These are phyloP conservation scores for Ernsta delagoae DNA, from an alignment of 2,888 invertebrate genomes.

Conservation along the genomic window DNA sequence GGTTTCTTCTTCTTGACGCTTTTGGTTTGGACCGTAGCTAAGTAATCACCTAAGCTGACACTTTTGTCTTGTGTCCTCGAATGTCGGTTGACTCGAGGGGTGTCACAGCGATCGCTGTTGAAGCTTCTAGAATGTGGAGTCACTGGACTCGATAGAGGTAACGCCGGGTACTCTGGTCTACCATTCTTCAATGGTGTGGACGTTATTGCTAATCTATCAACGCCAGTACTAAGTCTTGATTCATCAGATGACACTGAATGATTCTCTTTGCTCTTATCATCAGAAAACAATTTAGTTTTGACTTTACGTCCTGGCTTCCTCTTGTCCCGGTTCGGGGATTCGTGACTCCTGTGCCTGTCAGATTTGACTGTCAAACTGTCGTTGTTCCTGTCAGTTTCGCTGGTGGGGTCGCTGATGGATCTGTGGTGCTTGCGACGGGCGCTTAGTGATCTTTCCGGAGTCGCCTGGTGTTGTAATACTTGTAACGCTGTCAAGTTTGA, in stretches of 20 bases:
- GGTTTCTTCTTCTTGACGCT: constrained; percentile 63
- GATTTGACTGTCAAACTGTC: constrained; percentile 60
- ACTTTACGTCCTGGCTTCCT: constrained; percentile 64
- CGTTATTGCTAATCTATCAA: constrained; percentile 62
- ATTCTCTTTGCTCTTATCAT: constrained; percentile 58
- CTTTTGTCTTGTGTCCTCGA: constrained; percentile 69
- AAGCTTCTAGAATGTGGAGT: constrained; percentile 60
- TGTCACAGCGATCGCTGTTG: constrained; percentile 71
- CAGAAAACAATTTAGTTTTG: constrained; percentile 73
- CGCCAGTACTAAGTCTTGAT: constrained; percentile 58
- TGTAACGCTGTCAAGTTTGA: constrained; percentile 68
- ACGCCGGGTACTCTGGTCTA: constrained; percentile 56
- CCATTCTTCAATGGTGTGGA: constrained; percentile 74
- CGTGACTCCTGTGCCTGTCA: constrained; percentile 60
- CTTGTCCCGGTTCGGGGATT: constrained; percentile 69
- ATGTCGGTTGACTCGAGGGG: constrained; percentile 63
- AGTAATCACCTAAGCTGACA: constrained; percentile 67
- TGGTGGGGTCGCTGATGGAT: constrained; percentile 73
- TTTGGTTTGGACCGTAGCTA: constrained; percentile 61
- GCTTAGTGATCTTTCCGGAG: constrained; percentile 68
- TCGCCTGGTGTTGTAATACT: constrained; percentile 63
- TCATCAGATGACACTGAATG: constrained; percentile 69
- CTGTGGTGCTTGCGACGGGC: constrained; percentile 63
- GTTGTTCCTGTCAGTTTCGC: constrained; percentile 60
- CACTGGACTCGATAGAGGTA: constrained; percentile 62